Evolutionary conservation across 1,140 invertebrate species (phyloP), one percentile per base, ranked within the genome.

Genomic region (Platorchestia sp.): DNA sequence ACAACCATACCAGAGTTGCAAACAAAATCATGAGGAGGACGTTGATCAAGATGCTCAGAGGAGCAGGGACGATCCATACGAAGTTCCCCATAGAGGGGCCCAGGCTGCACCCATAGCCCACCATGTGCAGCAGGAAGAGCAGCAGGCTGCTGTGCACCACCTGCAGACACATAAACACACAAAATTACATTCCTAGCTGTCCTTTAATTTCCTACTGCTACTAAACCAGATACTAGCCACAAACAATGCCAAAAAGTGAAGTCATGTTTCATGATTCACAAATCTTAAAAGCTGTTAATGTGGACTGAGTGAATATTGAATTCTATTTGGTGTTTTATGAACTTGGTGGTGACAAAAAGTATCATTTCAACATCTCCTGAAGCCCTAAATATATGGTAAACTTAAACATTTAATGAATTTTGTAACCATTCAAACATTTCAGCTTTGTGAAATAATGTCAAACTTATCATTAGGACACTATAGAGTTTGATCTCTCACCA

Each of bases 51-150:
- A 89, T 89, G 87, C 87, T 89, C 41, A 89, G 41, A 3, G 87
- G 41, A 44, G 87, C 87, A 42, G 87, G 87, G 41, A 89, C 27
- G 87, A 89, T 41, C 87, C 87, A 42, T 41, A 42, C 87, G 27
- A 89, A 89, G 87, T 44, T 44, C 0, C 3, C 41, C n/a, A 89
- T 3, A 42, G 87, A 89, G 43, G 87, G 87, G 41, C 87, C 41
- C n/a, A 89, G 41, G 87, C 87, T 89, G 87, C 43, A 89, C 14
- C n/a, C 41, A 36, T 93, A 93, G 45, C 43, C 91, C 43, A 45
- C 40, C 43, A 93, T 6, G 91, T 93, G 91, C 45, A 93, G 91
- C 91, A 93, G 7, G 91, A 93, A 93, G 91, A 93, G 91, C 45
- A 93, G 10, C 91, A 93, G 40, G 36, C 43, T 45, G 45, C 43